Percentiles rank a stretch among this genome's conserved stretches.
phyloP scores from a whole-genome alignment of 2,113 vertebrate species.

The Centropus unirufus region DNA sequence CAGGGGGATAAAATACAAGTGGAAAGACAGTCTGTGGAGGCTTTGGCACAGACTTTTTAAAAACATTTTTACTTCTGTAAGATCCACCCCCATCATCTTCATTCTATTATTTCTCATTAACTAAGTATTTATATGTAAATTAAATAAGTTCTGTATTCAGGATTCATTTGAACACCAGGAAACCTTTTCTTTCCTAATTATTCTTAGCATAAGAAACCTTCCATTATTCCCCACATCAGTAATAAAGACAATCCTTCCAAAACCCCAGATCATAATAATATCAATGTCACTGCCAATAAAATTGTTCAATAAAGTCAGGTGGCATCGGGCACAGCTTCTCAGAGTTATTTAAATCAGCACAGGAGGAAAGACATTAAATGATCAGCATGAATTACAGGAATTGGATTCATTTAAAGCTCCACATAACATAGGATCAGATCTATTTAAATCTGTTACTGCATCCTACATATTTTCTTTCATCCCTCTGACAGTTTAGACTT shows the following conservation, averaged over 20 bases:
- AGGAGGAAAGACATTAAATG: conserved; percentile 2
- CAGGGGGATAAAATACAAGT: not conserved
- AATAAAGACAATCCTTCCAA: not conserved
- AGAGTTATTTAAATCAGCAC: conserved; percentile 17
- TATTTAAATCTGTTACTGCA: not conserved
- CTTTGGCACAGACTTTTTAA: not conserved
- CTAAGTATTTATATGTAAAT: conserved; percentile 9
- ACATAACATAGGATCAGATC: not conserved
- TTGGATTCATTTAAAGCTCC: not conserved
- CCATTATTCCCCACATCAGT: not conserved
- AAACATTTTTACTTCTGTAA: not conserved
- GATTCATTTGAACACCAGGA: not conserved
- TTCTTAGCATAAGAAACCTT: conserved; percentile 6
- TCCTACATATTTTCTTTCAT: not conserved
- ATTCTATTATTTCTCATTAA: conserved; percentile 13
- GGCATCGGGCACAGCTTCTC: not conserved
- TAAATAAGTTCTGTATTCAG: not conserved
- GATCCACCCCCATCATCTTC: not conserved
- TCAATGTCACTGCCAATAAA: not conserved
- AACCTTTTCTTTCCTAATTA: conserved; percentile 33
- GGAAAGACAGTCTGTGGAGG: not conserved
- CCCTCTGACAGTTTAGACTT: not conserved
- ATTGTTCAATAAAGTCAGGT: conserved; percentile 22
- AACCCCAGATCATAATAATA: not conserved
- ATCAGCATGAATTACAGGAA: conserved; percentile 6